Percentiles rank a stretch among this genome's conserved stretches.
Conservation (phyloP, 30 jellyfish, hydroid and myxozoan species). For the Aurelia coerulea region DNA sequence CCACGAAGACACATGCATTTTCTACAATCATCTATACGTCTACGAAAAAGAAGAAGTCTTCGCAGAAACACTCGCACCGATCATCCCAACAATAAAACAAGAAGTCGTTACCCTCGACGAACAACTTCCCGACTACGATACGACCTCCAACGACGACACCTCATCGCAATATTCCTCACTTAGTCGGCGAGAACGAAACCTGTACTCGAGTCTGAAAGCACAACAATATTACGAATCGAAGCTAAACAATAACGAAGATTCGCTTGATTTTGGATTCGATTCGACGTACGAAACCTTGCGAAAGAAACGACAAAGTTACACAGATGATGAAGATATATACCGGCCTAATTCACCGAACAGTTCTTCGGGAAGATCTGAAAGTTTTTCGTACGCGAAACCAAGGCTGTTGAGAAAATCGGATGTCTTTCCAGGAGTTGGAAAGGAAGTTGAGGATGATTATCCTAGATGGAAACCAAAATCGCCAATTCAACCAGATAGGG, state of each 20-base stretch:
- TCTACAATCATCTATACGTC: slow-evolving; percentile 84
- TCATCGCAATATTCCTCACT: slow-evolving; percentile 66
- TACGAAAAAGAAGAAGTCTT: slow-evolving; percentile 84
- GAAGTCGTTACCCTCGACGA: slow-evolving; percentile 55
- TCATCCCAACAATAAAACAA: slow-evolving; percentile 46
- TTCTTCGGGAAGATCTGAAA: slow-evolving; percentile 66
- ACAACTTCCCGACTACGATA: slow-evolving; percentile 47
- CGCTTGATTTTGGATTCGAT: slow-evolving; percentile 63
- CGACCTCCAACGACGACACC: slow-evolving; percentile 46
- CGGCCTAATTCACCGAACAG: slow-evolving; percentile 64
- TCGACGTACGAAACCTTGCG: slow-evolving; percentile 78
- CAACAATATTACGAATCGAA: slow-evolving; percentile 47
- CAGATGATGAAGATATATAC: slow-evolving; percentile 6
- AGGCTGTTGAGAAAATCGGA: slow-evolving; percentile 68
- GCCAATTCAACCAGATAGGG: slow-evolving; percentile 60
- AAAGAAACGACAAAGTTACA: slow-evolving; percentile 44
- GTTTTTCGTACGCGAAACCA: slow-evolving; percentile 77
- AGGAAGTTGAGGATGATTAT: slow-evolving; percentile 76
- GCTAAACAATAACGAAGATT: slow-evolving; percentile 49
- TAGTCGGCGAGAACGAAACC: slow-evolving; percentile 66
- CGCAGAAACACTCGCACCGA: slow-evolving; percentile 82
- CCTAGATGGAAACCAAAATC: slow-evolving; percentile 76
- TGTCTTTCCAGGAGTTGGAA: slow-evolving; percentile 70
- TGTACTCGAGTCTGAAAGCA: slow-evolving; percentile 60
- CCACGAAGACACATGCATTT: slow-evolving; percentile 82